Evolutionary conservation across 1,140 invertebrate species (phyloP).

Genomic region (Globodera ellingtonae): DNA sequence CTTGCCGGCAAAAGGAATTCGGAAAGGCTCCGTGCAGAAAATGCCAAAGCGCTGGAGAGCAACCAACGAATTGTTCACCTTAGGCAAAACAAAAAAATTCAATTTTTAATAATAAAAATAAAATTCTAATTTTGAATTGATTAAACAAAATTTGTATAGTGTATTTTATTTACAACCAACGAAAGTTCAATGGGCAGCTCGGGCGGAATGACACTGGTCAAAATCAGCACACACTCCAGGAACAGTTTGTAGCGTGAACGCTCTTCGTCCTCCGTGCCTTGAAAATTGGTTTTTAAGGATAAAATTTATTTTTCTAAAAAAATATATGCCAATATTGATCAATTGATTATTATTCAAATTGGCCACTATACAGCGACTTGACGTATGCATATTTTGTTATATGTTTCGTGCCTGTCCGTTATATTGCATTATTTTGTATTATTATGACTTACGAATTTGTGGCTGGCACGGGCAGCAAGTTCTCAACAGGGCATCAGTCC

Average conservation of each 20-base stretch:
- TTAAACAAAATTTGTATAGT: too few species aligned
- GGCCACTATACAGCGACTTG: neutral
- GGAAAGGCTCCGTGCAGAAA: conserved; percentile 98
- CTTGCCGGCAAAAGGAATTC: conserved; percentile 99
- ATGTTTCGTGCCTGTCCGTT: too few species aligned
- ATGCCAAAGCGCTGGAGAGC: conserved; percentile 89
- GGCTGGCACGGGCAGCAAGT: too few species aligned
- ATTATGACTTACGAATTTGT: too few species aligned
- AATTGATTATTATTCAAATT: neutral
- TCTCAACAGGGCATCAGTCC: too few species aligned
- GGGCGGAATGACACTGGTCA: conserved; percentile 97
- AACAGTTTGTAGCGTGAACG: conserved; percentile 91
- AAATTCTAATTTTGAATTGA: too few species aligned
- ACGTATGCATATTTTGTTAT: too few species aligned
- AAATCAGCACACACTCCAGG: conserved; percentile 94
- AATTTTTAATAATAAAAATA: too few species aligned
- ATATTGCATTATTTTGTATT: too few species aligned
- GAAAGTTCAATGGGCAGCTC: conserved; percentile 98
- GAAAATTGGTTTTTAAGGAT: neutral
- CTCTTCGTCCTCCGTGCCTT: conserved; percentile 76
- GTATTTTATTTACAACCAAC: conserved; percentile 72
- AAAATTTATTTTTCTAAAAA: too few species aligned
- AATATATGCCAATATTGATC: too few species aligned
- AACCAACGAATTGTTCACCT: conserved; percentile 91
- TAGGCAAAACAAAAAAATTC: too few species aligned